Conservation (phyloP, 2,797 vertebrate species). For the Helostoma temminkii region DNA sequence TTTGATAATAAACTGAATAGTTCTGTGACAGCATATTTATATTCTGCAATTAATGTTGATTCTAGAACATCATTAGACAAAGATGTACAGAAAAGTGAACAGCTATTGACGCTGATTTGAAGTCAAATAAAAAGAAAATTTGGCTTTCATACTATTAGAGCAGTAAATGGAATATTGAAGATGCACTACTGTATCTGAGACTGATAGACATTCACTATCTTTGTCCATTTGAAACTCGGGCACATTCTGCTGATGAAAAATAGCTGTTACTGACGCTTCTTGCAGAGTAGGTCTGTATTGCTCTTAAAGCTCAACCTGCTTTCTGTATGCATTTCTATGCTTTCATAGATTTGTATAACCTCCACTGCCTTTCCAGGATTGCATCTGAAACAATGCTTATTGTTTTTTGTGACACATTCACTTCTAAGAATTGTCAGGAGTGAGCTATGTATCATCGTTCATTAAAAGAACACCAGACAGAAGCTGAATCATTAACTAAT, state of each 20-base stretch:
- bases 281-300: neutral
- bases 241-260: conserved; percentile 20
- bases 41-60: neutral
- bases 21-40: neutral
- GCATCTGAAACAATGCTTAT: no score
- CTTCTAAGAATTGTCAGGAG: conserved; percentile 25
- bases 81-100: neutral
- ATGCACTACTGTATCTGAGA: neutral
- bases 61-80: neutral
- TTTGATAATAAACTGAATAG: neutral
- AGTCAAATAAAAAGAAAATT: neutral
- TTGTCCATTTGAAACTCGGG: neutral
- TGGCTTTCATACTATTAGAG: neutral
- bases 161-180: neutral
- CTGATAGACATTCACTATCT: conserved; percentile 9
- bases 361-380: no score
- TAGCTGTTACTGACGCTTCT: neutral
- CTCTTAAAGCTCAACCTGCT: conserved; percentile 24
- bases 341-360: conserved; percentile 33
- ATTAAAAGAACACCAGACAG: neutral
- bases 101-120: neutral
- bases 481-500: neutral
- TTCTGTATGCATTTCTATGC: conserved; percentile 5
- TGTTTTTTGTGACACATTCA: conserved; percentile 33
- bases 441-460: conserved; percentile 4